A percentile compares a stretch with the other conserved stretches of the same genome.
Evolutionary conservation across 2,113 vertebrate species (phyloP).

Genomic region (Tetrao urogallus): DNA sequence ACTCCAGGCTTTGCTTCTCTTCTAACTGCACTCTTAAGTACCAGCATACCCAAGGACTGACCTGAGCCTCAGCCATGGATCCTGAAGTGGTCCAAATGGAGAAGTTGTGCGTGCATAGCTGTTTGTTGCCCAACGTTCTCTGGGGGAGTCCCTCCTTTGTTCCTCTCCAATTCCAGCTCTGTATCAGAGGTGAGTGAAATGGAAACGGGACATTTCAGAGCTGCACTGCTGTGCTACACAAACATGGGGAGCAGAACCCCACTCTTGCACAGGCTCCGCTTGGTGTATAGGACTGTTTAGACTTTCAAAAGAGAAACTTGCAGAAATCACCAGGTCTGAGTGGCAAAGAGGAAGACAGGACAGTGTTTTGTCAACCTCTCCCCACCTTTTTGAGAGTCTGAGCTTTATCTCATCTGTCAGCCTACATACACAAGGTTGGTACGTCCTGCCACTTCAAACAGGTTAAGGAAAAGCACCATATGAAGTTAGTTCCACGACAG

Average conservation of each 20-base stretch:
- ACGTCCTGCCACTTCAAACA: background rate
- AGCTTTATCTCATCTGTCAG: background rate
- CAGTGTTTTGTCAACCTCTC: background rate
- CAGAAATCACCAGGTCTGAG: background rate
- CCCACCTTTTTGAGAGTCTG: background rate
- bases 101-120: background rate
- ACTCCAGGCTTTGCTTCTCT: background rate
- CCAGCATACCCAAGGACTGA: background rate
- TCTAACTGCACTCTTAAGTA: background rate
- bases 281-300: background rate
- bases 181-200: background rate
- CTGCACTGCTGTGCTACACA: accelerated
- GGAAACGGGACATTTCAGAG: background rate
- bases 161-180: background rate
- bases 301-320: background rate
- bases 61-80: background rate
- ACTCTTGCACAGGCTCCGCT: background rate
- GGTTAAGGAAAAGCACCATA: background rate
- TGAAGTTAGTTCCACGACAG: background rate
- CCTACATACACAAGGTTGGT: background rate
- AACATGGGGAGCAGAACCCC: background rate
- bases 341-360: background rate
- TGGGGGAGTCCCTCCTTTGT: background rate
- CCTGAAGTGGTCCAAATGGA: background rate
- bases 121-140: background rate